Base-by-base conservation (phyloP, 2,888 invertebrate genomes). In the Ophion obscuratus region DNA sequence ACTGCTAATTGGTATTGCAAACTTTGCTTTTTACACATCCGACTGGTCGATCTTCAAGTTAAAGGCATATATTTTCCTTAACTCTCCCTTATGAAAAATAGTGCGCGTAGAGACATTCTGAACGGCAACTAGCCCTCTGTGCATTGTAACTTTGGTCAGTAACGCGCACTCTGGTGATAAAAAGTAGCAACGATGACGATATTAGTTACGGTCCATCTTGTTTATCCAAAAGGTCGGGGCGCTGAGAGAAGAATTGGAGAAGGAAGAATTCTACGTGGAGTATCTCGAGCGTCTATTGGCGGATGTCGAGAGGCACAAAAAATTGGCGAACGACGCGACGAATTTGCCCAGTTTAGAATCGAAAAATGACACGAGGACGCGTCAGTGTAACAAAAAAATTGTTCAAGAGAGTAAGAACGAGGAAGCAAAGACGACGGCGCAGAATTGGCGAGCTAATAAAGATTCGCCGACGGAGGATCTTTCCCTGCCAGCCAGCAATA, bases 221-320 rank as follows among this genome's bases (percentile, higher is more conserved):
- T 64, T 40, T 20, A 6, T 44, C 36, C 71, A 71, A 75, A 40
- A 94, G 92, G 95, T 98, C 88, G 95, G 96, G 88, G 96, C 97
- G 91, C 95, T 98, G 81, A 96, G 96, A 93, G 97, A 97, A 93
- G 98, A 98, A 94, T 95, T 98, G 88, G 97, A 98, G 93, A 98
- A 98, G 94, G 98, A 98, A 94, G 97, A 97, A 92, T 97, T 98
- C 92, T 98, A 98, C 92, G 98, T 98, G 14, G 97, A 98, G 93
- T 98, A 98, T 94, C 95, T 98, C 91, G 98, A 98, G 93, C 96
- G 97, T 88, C 94, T 98, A 88, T 94, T 98, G 81, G 97, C 97
- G 83, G 98, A 98, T 95, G 98, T 98, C 11, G 98, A 98, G 92
- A 97, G 97, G 91, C 97, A 97, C 92, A 97, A 97, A 57, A 92